Conservation (phyloP, 2,797 vertebrate species). For the Triplophysa bombifrons region DNA sequence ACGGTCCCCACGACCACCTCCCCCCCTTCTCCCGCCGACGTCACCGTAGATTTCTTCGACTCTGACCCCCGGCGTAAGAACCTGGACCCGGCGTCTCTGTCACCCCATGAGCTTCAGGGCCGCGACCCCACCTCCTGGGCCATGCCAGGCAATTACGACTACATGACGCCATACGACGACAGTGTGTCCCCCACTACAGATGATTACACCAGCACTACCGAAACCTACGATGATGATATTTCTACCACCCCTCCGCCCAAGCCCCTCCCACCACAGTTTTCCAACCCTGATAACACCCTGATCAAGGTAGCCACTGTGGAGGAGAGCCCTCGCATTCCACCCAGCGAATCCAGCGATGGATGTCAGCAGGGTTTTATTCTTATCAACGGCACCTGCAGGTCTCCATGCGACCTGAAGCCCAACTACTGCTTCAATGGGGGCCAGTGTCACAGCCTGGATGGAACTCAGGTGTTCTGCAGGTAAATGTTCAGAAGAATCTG, state of each 20-base stretch:
- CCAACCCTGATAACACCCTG: slow-evolving; percentile 57
- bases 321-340: slow-evolving; percentile 56
- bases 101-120: slow-evolving; percentile 73
- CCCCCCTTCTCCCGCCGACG: slow-evolving; percentile 68
- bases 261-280: slow-evolving; percentile 62
- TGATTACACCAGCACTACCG: slow-evolving; percentile 80
- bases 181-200: slow-evolving; percentile 84
- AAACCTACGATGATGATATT: slow-evolving; percentile 76
- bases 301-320: slow-evolving; percentile 53
- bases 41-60: slow-evolving; percentile 87
- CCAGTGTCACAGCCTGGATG: slow-evolving; percentile 94
- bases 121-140: slow-evolving; percentile 83
- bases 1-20: slow-evolving; percentile 56
- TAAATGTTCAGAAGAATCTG: slow-evolving; percentile 62
- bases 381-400: slow-evolving; percentile 88
- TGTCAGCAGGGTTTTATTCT: slow-evolving; percentile 84
- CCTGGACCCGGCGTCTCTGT: slow-evolving; percentile 67
- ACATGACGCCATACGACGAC: slow-evolving; percentile 88
- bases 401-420: slow-evolving; percentile 85
- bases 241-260: slow-evolving; percentile 67
- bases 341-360: slow-evolving; percentile 66
- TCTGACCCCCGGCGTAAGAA: slow-evolving; percentile 72
- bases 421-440: slow-evolving; percentile 96
- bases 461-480: slow-evolving; percentile 92
- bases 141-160: slow-evolving; percentile 84